Conservation (phyloP, 1,140 invertebrate genomes). For the Pemphigus obesinymphae region DNA sequence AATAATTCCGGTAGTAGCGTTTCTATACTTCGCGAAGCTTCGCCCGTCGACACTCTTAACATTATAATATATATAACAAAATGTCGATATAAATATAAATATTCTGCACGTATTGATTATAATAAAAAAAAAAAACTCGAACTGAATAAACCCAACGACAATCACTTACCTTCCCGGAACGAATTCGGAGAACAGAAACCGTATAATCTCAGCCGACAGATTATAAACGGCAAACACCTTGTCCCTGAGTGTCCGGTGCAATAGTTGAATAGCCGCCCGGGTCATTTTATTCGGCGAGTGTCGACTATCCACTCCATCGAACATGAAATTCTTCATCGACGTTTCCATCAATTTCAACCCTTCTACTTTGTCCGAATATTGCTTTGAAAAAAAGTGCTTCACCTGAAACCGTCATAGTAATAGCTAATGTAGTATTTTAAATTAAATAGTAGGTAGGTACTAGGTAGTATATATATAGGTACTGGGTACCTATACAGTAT, state of each 20-base stretch:
- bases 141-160: too few species aligned
- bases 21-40: slow-evolving; percentile 74
- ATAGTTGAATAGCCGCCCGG: slow-evolving; percentile 67
- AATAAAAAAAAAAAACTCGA: too few species aligned
- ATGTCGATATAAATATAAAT: too few species aligned
- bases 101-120: too few species aligned
- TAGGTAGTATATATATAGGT: too few species aligned
- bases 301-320: slow-evolving; percentile 41
- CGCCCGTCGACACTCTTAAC: slow-evolving; percentile 72
- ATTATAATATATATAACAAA: too few species aligned
- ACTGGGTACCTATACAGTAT: too few species aligned
- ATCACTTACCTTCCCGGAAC: slow-evolving; percentile 63
- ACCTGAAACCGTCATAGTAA: slow-evolving; percentile 58
- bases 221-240: slow-evolving; percentile 82
- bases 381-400: slow-evolving; percentile 89
- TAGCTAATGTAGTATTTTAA: too few species aligned
- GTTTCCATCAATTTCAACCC: slow-evolving; percentile 71
- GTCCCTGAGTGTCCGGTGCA: slow-evolving; percentile 73
- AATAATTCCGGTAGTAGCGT: slow-evolving; percentile 77
- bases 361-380: slow-evolving; percentile 87
- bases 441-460: too few species aligned
- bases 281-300: slow-evolving; percentile 68
- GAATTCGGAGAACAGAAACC: slow-evolving; percentile 73
- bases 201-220: slow-evolving; percentile 70
- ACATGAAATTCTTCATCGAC: slow-evolving; percentile 56